Percentiles rank a stretch among this genome's conserved stretches.
These are phyloP conservation scores for Euleptes europaea DNA, from an alignment of 2,113 vertebrate genomes.

Conservation along the genomic window DNA sequence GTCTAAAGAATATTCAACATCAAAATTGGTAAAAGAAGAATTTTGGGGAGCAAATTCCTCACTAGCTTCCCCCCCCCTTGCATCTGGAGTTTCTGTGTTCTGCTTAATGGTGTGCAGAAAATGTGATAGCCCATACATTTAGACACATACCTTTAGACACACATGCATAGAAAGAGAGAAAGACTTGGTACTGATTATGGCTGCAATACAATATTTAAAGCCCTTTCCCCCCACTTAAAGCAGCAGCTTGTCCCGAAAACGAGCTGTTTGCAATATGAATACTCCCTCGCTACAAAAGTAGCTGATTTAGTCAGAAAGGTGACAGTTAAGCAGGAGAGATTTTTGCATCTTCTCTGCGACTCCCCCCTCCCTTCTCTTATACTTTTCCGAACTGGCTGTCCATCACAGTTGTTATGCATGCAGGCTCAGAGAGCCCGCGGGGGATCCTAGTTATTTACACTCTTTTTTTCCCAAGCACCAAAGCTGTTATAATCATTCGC, in stretches of 20 bases:
- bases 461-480: constrained; percentile 82
- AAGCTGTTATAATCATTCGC: constrained; percentile 89
- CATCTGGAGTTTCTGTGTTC: background rate
- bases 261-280: constrained; percentile 46
- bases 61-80: background rate
- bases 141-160: constrained; percentile 13
- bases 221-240: constrained; percentile 32
- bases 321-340: constrained; percentile 80
- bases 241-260: constrained; percentile 52
- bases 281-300: constrained; percentile 67
- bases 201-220: constrained; percentile 42
- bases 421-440: constrained; percentile 83
- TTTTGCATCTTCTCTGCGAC: constrained; percentile 78
- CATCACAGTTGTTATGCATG: constrained; percentile 85
- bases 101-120: constrained; percentile 32
- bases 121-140: constrained; percentile 16
- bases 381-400: constrained; percentile 79
- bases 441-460: constrained; percentile 89
- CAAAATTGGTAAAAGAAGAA: background rate
- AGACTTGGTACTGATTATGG: constrained; percentile 48
- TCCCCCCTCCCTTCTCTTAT: constrained; percentile 58
- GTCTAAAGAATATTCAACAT: background rate
- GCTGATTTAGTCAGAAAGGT: constrained; percentile 82
- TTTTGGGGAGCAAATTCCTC: background rate
- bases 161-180: constrained; percentile 21